Evolutionary conservation across 2,888 invertebrate genomes (phyloP).

Genomic region (Cheilosia variabilis): DNA sequence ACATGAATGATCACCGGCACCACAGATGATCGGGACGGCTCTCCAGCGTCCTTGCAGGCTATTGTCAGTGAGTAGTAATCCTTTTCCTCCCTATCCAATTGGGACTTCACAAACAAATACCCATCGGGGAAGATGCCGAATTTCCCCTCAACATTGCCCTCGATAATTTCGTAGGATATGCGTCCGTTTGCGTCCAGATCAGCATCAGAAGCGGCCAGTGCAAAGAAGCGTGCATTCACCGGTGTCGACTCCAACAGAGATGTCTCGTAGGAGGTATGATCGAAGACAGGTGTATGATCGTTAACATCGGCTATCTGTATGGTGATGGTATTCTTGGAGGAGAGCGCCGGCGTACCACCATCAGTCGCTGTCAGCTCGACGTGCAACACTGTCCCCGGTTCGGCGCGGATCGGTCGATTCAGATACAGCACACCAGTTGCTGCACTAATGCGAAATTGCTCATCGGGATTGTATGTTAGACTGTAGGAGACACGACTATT

Average conservation of each 20-base stretch:
- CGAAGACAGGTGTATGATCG: conserved; percentile 97
- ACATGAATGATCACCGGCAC: conserved; percentile 97
- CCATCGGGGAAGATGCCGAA: conserved; percentile 99
- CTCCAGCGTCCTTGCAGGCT: conserved; percentile 92
- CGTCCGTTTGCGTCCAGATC: conserved; percentile 93
- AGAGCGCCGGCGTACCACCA: conserved; percentile 90
- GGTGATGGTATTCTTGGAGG: conserved; percentile 89
- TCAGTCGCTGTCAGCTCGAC: conserved; percentile 94
- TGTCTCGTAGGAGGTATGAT: conserved; percentile 95
- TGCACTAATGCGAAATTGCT: conserved; percentile 92
- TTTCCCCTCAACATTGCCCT: conserved; percentile 93
- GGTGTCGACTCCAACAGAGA: conserved; percentile 95
- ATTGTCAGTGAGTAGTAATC: conserved; percentile 96
- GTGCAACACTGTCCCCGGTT: conserved; percentile 89
- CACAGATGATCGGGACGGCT: conserved; percentile 90
- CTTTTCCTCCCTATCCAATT: conserved; percentile 94
- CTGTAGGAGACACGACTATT: conserved; percentile 94
- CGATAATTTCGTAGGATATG: conserved; percentile 91
- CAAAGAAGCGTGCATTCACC: conserved; percentile 95
- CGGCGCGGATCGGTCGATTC: conserved; percentile 90
- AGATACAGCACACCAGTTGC: conserved; percentile 95
- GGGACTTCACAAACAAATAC: conserved; percentile 92
- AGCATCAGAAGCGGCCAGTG: conserved; percentile 94
- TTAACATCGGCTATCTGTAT: conserved; percentile 94
- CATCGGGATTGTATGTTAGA: conserved; percentile 91